Base-by-base conservation (phyloP, 2,888 invertebrate species). In the Crepidodera aurea region DNA sequence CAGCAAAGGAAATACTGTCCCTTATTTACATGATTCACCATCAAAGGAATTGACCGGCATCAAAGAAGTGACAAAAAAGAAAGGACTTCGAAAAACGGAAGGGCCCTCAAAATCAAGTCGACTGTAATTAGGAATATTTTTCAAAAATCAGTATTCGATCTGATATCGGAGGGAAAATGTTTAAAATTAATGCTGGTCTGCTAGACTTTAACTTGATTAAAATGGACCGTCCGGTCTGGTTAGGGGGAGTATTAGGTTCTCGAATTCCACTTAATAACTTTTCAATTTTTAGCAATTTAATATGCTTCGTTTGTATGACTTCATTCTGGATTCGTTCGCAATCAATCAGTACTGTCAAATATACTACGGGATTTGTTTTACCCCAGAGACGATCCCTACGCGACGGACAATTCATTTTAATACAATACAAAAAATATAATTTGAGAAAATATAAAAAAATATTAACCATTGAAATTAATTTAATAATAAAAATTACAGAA, bases 211-310 rank as follows among this genome's bases (percentile, higher is more conserved):
- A 64, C 57, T 61, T 50, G 53, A 61, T 64, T 64, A 58, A 64
- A 39, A 57, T 34, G 53, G 60, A 50, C 54, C 64, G 58, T 48
- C 40, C 46, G 13, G 37, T 15, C 29, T 46, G 19, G 46, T 32
- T 56, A 32, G 56, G 44, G 44, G 25, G 56, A 32, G 25, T 56
- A n/a, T n/a, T n/a, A 56, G 7, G 22, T 44, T 56, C 55, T 44
- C 53, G 56, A 55, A 51, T 51, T 48, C 51, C 64, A 57, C 34
- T 60, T 60, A 64, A 60, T 54, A 60, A 61, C 42, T 50, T 64
- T 64, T 60, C 60, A 64, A 60, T 64, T 64, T 64, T 64, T 64
- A 61, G 51, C 54, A 64, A 64, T 64, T 64, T 58, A 58, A 59
- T 55, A 54, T 59, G 50, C 50, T 48, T 53, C 54, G 40, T 62